A percentile compares a stretch with the other conserved stretches of the same genome.
phyloP scores from a whole-genome alignment of 2,113 vertebrate genomes.

The Aplodontia rufa region DNA sequence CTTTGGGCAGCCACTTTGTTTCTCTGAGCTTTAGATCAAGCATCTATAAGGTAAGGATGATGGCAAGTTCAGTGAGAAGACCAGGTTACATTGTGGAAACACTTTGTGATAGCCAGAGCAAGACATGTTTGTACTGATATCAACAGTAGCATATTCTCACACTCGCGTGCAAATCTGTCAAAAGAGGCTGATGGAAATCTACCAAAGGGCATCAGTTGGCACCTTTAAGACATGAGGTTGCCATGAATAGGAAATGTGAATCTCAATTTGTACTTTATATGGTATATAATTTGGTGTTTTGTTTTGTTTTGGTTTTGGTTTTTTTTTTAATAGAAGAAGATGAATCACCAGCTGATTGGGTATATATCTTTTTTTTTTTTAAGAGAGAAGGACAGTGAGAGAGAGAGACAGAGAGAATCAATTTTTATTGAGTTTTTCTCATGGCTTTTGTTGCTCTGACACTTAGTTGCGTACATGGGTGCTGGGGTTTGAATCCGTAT shows the following conservation, averaged over 20 bases:
- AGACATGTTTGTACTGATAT: background rate
- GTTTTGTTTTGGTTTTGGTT: no score
- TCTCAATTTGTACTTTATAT: background rate
- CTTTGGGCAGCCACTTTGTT: background rate
- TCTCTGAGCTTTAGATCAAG: background rate
- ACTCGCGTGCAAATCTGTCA: background rate
- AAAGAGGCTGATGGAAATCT: background rate
- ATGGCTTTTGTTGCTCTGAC: no score
- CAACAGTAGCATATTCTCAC: background rate
- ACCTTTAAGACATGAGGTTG: background rate
- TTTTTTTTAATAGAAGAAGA: no score
- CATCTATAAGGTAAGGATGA: background rate
- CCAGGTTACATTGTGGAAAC: background rate
- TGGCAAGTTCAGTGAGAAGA: background rate
- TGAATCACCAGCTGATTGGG: no score
- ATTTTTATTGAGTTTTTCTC: no score
- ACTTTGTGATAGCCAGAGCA: background rate
- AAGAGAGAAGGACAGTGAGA: no score
- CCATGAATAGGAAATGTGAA: background rate
- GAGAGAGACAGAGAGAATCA: no score
- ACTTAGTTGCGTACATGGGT: no score
- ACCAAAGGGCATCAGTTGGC: accelerated
- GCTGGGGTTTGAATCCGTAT: no score
- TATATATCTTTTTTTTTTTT: no score
- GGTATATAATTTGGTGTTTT: no score